Evolutionary conservation across 2,113 vertebrate species (phyloP), one percentile per base, ranked within the genome.

Genomic region (Genyomyrus donnyi): DNA sequence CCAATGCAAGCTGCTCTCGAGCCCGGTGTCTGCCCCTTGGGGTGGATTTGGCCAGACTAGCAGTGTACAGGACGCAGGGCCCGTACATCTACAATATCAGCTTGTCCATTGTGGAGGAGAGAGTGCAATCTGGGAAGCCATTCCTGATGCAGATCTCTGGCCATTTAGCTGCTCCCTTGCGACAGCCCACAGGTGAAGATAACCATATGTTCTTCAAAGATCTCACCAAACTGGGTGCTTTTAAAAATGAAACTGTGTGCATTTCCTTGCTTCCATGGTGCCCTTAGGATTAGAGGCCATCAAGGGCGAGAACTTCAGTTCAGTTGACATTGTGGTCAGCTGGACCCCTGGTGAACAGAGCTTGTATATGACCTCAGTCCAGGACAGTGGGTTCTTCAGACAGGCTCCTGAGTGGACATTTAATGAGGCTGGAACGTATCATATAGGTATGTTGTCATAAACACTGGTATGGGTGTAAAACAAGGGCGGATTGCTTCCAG

Each of bases 141-240:
- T 93, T 94, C 91, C 91, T 90, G 8, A 50, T 91, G 46, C 88
- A 93, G 31, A 91, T 94, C 11, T 93, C 91, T 91, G 93, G 93
- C 87, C 94, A 92, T 85, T 89, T 94, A 87, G 92, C 92, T 80
- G 91, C 90, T 88, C n/a, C 56, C 50, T 90, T 86, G 6, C 19
- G 13, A 42, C 92, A 93, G 88, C 80, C 91, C 31, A 89, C 91
- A 93, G 94, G 95, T 96, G 90, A 93, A 93, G 46, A 48, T 85
- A 19, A 85, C 15, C 15, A 87, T 49, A 58, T 24, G 9, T 62
- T 39, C 31, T 31, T 87, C 19, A 21, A 49, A 87, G 7, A 19
- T 48, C 19, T 70, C 10, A 48, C 6, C n/a, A 77, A 66, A 50
- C 21, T 90, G 1, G 48, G 13, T 39, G 6, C 17, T 24, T n/a